Conservation (phyloP, 2,113 vertebrate genomes). For the Nymphicus hollandicus region DNA sequence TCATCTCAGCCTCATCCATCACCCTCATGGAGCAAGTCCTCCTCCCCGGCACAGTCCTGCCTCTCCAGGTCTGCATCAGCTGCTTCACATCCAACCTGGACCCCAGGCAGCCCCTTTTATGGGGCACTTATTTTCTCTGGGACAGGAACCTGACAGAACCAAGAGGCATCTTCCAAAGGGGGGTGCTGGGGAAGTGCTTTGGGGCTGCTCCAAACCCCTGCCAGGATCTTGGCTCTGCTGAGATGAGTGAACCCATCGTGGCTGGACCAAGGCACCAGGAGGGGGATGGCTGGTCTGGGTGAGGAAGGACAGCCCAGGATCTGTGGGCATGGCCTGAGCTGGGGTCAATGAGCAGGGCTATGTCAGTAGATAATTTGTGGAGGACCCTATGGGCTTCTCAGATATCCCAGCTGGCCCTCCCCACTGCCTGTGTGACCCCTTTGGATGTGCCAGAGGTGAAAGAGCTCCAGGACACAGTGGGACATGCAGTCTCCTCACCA, state of each 20-base stretch:
- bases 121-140: not conserved
- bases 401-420: fast-evolving
- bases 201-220: not conserved
- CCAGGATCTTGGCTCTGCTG: not conserved
- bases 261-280: not conserved
- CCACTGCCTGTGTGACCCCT: not conserved
- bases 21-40: not conserved
- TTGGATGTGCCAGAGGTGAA: not conserved
- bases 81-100: not conserved
- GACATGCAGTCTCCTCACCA: not conserved
- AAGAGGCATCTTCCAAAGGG: fast-evolving
- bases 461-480: not conserved
- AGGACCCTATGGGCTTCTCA: not conserved
- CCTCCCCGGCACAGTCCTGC: not conserved
- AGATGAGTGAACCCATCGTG: not conserved
- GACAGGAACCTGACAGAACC: not conserved
- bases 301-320: not conserved
- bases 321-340: too few species aligned
- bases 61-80: not conserved
- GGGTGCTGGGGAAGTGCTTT: not conserved
- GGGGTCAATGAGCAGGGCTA: not conserved
- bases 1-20: not conserved
- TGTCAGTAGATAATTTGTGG: not conserved
- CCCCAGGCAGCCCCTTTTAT: not conserved
- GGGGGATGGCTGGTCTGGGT: not conserved